Conservation (phyloP, 2,888 invertebrate genomes). For the Orgyia antiqua region DNA sequence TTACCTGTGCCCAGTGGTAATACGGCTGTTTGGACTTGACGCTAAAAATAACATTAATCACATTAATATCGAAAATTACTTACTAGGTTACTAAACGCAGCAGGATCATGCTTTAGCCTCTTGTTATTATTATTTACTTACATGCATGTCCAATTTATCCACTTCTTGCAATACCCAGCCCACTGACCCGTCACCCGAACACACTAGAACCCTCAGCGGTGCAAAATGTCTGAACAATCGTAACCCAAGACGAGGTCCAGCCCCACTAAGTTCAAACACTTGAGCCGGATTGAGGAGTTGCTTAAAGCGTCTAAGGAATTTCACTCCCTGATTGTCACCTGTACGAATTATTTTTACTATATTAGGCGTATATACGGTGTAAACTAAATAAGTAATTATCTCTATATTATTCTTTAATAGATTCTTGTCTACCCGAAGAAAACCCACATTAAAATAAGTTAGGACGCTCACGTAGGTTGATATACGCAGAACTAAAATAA, state of each 20-base stretch:
- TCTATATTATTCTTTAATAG: too few relatives aligned
- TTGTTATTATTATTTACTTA: too few relatives aligned
- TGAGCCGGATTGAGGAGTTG: slow-evolving; percentile 98
- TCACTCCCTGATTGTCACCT: slow-evolving; percentile 98
- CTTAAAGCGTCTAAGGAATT: slow-evolving; percentile 95
- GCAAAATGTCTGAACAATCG: slow-evolving; percentile 96
- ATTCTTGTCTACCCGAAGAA: too few relatives aligned
- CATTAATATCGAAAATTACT: background rate
- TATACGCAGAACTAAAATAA: too few relatives aligned
- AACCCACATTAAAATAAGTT: too few relatives aligned
- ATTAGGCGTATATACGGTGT: too few relatives aligned
- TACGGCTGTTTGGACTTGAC: slow-evolving; percentile 96
- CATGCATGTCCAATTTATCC: slow-evolving; percentile 96
- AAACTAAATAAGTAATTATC: too few relatives aligned
- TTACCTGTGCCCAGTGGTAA: slow-evolving; percentile 97
- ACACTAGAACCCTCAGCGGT: slow-evolving; percentile 96
- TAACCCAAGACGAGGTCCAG: slow-evolving; percentile 89
- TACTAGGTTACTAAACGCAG: too few relatives aligned
- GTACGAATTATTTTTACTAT: background rate
- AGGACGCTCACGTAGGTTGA: too few relatives aligned
- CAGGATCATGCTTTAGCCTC: too few relatives aligned
- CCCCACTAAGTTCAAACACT: slow-evolving; percentile 96
- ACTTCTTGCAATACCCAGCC: slow-evolving; percentile 99
- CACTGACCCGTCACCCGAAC: slow-evolving; percentile 98
- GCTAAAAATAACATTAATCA: slow-evolving; percentile 79